A percentile compares a stretch with the other conserved stretches of the same genome.
Evolutionary conservation across 1,140 invertebrate species (phyloP).

Genomic region (Formica exsecta): DNA sequence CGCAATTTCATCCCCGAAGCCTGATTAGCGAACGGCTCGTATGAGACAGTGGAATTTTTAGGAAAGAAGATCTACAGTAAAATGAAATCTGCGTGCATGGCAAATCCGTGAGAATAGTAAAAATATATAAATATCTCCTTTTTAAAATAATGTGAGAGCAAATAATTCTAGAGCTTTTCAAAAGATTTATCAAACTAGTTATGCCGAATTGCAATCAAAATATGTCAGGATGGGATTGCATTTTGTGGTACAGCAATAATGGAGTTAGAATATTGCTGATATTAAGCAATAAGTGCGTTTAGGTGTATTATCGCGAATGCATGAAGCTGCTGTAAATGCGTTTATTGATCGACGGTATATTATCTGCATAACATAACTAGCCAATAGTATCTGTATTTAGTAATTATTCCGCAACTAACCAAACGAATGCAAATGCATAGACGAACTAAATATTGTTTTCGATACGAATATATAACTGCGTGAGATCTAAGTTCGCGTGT

Average conservation of each 20-base stretch:
- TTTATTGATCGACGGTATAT: conserved; percentile 53
- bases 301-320: conserved; percentile 49
- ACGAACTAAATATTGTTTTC: not conserved
- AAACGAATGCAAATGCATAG: not conserved
- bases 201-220: not conserved
- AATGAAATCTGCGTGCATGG: not conserved
- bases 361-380: conserved; percentile 28
- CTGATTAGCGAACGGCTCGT: conserved; percentile 38
- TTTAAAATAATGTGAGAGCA: not conserved
- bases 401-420: not conserved
- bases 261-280: conserved; percentile 56
- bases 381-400: conserved; percentile 18
- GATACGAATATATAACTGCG: not conserved
- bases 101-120: not conserved
- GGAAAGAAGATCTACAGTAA: not conserved
- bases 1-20: conserved; percentile 29
- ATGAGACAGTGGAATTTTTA: not conserved
- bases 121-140: not conserved
- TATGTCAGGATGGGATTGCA: conserved; percentile 30
- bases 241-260: conserved; percentile 49
- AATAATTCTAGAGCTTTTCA: not conserved
- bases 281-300: conserved; percentile 55
- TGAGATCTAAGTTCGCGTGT: not conserved
- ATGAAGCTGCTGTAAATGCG: conserved; percentile 10
- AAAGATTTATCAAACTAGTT: not conserved